Evolutionary conservation across 2,797 vertebrate species (phyloP), one percentile per base, ranked within the genome.

Genomic region (Aulostomus chinensis): DNA sequence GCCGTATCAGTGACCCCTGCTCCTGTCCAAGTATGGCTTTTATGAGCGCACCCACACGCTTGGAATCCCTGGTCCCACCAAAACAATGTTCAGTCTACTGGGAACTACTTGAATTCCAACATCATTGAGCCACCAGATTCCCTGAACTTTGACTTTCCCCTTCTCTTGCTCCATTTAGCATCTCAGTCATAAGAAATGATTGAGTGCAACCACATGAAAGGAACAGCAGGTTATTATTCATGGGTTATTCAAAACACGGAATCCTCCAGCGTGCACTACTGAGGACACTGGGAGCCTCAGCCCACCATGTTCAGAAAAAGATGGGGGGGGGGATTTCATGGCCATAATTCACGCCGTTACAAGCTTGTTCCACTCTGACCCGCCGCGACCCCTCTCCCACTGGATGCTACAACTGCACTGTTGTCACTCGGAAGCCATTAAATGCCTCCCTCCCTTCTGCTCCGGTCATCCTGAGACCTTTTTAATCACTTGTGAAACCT

Each of bases 381-480:
- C n/a, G n/a, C n/a, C n/a, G n/a, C n/a, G n/a, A n/a, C n/a, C n/a
- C n/a, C n/a, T n/a, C n/a, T n/a, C n/a, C n/a, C n/a, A n/a, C n/a
- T n/a, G n/a, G n/a, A n/a, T n/a, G n/a, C n/a, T n/a, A n/a, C n/a
- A n/a, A n/a, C 20, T 21, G 20, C 20, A n/a, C 30, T 52, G 57
- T 64, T 68, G 73, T 78, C 50, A 54, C 68, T 65, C 68, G 56
- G 61, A 74, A 68, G 67, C 45, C 42, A 52, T 78, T 61, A 61
- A 37, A 37, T 67, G 55, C 45, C 61, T 40, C 39, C 69, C 55
- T 50, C 55, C 54, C 48, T 6, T 21, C n/a, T n/a, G n/a, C n/a
- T n/a, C n/a, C n/a, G n/a, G n/a, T n/a, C n/a, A n/a, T 21, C 20
- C 20, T 21, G 20, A 3, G 6, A 3, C 20, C 6, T 21, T 21